Percentiles rank a stretch among this genome's conserved stretches.
Conservation (phyloP, 2,888 invertebrate species). For the Mesopsocus fuscifrons region DNA sequence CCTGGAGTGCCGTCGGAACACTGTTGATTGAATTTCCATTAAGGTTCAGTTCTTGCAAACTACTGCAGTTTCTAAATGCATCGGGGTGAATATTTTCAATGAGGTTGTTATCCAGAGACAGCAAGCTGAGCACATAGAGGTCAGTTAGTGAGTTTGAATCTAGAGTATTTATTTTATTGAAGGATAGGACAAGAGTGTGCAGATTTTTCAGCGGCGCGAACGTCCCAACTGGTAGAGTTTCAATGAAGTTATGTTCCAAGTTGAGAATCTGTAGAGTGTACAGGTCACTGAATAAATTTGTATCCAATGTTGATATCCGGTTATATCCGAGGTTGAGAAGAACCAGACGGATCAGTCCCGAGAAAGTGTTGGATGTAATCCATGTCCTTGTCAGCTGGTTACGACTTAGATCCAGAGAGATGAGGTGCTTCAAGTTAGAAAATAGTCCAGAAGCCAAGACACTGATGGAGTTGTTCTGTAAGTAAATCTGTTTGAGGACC, state of each 20-base stretch:
- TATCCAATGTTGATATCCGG: conserved; percentile 58
- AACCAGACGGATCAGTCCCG: conserved; percentile 73
- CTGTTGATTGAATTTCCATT: conserved; percentile 68
- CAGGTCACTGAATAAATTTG: conserved; percentile 65
- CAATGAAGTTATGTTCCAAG: conserved; percentile 64
- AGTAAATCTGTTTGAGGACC: conserved; percentile 69
- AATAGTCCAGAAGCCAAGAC: conserved; percentile 70
- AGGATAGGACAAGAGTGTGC: conserved; percentile 69
- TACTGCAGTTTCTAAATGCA: conserved; percentile 79
- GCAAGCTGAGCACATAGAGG: conserved; percentile 62
- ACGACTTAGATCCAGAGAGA: conserved; percentile 63
- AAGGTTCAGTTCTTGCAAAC: conserved; percentile 74
- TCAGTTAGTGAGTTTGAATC: conserved; percentile 78
- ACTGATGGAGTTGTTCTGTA: conserved; percentile 81
- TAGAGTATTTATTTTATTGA: conserved; percentile 66
- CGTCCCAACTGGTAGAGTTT: conserved; percentile 68
- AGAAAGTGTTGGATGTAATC: conserved; percentile 70
- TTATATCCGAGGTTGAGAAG: conserved; percentile 73
- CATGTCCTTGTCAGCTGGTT: conserved; percentile 74
- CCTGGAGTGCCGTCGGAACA: conserved; percentile 62
- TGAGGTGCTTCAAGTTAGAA: conserved; percentile 62
- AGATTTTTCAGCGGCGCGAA: conserved; percentile 84
- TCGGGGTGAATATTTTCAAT: conserved; percentile 69
- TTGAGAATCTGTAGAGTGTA: conserved; percentile 74
- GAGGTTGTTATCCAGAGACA: conserved; percentile 72